phyloP scores from a whole-genome alignment of 2,113 vertebrate genomes.

The Columba livia region DNA sequence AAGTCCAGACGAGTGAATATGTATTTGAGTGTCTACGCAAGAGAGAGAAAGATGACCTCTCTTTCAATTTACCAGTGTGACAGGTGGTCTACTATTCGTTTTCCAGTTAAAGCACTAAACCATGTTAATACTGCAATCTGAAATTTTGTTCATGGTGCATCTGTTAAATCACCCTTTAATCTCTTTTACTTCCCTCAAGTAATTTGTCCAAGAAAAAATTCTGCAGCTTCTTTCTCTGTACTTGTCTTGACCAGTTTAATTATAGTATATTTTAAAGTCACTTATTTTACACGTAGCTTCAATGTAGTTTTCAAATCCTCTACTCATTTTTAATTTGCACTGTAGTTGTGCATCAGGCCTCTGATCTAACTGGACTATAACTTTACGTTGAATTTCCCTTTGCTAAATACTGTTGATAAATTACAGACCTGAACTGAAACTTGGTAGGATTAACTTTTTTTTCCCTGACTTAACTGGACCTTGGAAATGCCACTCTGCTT shows the following conservation, averaged over 20 bases:
- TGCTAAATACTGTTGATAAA: background rate
- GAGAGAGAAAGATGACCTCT: background rate
- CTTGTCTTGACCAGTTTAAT: background rate
- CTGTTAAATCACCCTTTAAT: background rate
- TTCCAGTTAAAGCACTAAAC: background rate
- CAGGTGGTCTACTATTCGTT: background rate
- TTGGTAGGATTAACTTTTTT: background rate
- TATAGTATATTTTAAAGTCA: background rate
- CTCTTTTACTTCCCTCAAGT: background rate
- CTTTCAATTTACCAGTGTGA: background rate
- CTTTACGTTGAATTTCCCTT: background rate
- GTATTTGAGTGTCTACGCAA: background rate
- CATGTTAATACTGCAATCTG: background rate
- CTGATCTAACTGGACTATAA: background rate
- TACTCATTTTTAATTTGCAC: background rate
- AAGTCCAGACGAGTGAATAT: background rate
- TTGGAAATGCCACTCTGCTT: background rate
- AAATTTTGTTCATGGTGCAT: background rate
- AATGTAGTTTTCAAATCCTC: background rate
- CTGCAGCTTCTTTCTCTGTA: background rate
- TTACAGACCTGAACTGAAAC: background rate
- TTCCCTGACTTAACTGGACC: background rate
- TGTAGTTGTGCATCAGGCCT: background rate
- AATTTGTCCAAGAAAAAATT: background rate
- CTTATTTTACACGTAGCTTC: background rate